Evolutionary conservation across 2,113 vertebrate species (phyloP), one percentile per base, ranked within the genome.

Genomic region (Corythaeola cristata): DNA sequence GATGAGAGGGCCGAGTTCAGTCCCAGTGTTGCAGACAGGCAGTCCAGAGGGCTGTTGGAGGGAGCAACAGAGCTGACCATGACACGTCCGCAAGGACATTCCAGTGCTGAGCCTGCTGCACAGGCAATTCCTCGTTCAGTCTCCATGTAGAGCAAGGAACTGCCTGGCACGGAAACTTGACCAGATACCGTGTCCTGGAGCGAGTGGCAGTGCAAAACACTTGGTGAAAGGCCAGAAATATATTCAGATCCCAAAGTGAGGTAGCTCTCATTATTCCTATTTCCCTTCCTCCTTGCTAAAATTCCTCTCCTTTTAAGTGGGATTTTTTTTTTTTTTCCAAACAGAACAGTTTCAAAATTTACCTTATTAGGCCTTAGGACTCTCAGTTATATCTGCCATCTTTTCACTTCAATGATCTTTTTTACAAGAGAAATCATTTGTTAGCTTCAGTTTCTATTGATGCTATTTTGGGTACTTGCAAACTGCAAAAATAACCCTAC

Each of bases 81-180:
- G 8, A 20, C 20, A 9, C 5, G 1, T 7, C 9, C 2, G 28
- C 4, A 8, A 15, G 35, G 15, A 10, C 12, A 0, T n/a, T 20
- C 24, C 11, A 21, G 52, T 6, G 14, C 4, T 1, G 17, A 26
- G 56, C 76, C 35, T 7, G 4, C 39, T 7, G 39, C 39, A 4
- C 1, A 21, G 60, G 18, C 8, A 1, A 4, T 2, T 2, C 3
- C 39, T 37, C 7, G 12, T 19, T n/a, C 6, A 2, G 39, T 4
- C 68, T 74, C n/a, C 21, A 5, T 15, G 39, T 35, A 5, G 8
- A 28, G 56, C n/a, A 12, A 35, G 30, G 19, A 5, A 13, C 2
- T 2, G 22, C 26, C 35, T 23, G 8, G n/a, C 52, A 18, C 4
- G 28, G 27, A 59, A 74, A 7, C 3, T 8, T 4, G 3, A 23